Percentiles rank a stretch among this genome's conserved stretches.
Evolutionary conservation across 1,140 invertebrate genomes (phyloP).

Genomic region (Danaus melanippus): DNA sequence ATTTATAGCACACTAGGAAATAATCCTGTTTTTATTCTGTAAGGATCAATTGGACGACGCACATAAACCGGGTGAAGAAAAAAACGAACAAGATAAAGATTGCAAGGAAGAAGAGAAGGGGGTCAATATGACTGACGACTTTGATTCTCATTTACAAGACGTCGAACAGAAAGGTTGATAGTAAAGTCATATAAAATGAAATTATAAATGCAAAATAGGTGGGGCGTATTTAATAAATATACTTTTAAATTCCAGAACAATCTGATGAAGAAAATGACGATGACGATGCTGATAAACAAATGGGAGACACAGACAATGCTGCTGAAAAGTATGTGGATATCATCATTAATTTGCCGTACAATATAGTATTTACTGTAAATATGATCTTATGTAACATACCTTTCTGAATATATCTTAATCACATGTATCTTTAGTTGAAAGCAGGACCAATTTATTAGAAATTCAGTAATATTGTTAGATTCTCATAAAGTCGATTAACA

Average conservation of each 20-base stretch:
- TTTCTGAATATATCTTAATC: too few relatives aligned
- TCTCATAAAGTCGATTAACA: background rate
- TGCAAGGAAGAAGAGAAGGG: slow-evolving; percentile 94
- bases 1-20: too few relatives aligned
- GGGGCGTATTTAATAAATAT: too few relatives aligned
- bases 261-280: slow-evolving; percentile 80
- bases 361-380: slow-evolving; percentile 6
- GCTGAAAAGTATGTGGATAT: slow-evolving; percentile 79
- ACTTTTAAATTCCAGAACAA: slow-evolving; percentile 46
- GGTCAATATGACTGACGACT: slow-evolving; percentile 94
- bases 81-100: slow-evolving; percentile 82
- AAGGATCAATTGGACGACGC: slow-evolving; percentile 96
- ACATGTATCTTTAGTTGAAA: too few relatives aligned
- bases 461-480: background rate
- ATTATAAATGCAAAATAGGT: too few relatives aligned
- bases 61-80: slow-evolving; percentile 82
- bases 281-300: slow-evolving; percentile 91
- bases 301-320: slow-evolving; percentile 92
- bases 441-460: background rate
- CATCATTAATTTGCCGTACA: background rate
- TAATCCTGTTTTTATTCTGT: background rate
- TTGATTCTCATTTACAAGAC: slow-evolving; percentile 81
- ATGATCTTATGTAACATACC: background rate
- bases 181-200: too few relatives aligned
- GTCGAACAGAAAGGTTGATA: slow-evolving; percentile 76